Base-by-base conservation (phyloP, 2,113 vertebrate genomes). In the Pteronura brasiliensis region DNA sequence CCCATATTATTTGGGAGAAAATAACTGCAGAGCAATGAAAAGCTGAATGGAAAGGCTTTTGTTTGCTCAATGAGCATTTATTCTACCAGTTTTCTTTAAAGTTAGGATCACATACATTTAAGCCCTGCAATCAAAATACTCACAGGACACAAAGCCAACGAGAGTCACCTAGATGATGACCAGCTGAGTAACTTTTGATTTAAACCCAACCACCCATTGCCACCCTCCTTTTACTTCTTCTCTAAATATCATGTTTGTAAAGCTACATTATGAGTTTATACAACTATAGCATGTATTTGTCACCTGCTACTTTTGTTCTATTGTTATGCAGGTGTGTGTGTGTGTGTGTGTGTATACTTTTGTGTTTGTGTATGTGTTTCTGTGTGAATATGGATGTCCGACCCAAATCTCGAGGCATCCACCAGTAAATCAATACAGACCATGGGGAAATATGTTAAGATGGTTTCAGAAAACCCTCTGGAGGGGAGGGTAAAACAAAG, bases 21-120 rank as follows among this genome's bases (percentile, higher is more conserved):
- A 96, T 86, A 88, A 94, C 69, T 90, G 36, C 55, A 95, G 85
- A 96, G 76, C 42, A 93, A 90, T 95, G 81, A 91, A 96, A 96
- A 88, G 86, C 81, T 96, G 39, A 83, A 95, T 55, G 23, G 57
- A 89, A 91, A 5, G 31, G 55, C 18, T 80, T 95, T 91, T 95
- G 39, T 92, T 59, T 82, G 39, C 8, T 1, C 88, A 93, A 97
- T 85, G 42, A 91, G 34, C 94, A 88, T 95, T 97, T 95, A 97
- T 95, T 96, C 65, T 2, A 63, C 63, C n/a, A 25, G 44, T 81
- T 81, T 97, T 65, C 63, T 95, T 95, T 93, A 95, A 95, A 97
- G 95, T 86, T 97, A 91, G 42, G 77, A 95, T 93, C 89, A 72
- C 12, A 80, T 55, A 72, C 55, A 34, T 84, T 84, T 76, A 97